These are phyloP conservation scores for Lasioglossum oenotherae DNA, from an alignment of 2,888 invertebrate species.

Conservation along the genomic window DNA sequence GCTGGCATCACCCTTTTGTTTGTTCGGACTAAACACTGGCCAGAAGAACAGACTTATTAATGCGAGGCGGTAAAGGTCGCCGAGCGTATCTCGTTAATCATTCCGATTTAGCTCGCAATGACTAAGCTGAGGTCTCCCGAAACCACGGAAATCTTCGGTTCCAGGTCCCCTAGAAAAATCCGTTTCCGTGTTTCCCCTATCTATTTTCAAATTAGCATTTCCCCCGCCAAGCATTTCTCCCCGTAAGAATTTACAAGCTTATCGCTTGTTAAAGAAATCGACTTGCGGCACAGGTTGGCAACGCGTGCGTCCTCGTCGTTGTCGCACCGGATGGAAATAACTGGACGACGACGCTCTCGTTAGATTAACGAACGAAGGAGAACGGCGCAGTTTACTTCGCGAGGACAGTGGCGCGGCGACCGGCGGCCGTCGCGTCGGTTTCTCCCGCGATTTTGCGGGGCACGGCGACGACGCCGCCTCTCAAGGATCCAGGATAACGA, in stretches of 20 bases:
- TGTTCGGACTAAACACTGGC: constrained; percentile 29
- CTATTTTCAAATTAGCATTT: not conserved
- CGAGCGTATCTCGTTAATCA: constrained; percentile 53
- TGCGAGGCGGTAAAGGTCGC: constrained; percentile 60
- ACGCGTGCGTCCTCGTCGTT: not conserved
- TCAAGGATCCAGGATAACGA: constrained; percentile 71
- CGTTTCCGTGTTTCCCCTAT: not conserved
- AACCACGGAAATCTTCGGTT: not conserved
- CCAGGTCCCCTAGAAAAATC: not conserved
- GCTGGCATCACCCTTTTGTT: constrained; percentile 57
- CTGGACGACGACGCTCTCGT: not conserved
- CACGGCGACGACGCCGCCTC: constrained; percentile 5
- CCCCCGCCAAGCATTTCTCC: accelerated
- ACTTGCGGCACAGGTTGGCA: not conserved
- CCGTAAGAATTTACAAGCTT: not conserved
- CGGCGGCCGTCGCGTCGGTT: not conserved
- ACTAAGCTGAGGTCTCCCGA: not conserved
- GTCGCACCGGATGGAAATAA: constrained; percentile 11
- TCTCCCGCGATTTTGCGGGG: constrained; percentile 48
- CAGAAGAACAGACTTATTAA: constrained; percentile 56
- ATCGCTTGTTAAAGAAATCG: constrained; percentile 8
- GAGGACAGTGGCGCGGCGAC: constrained; percentile 22
- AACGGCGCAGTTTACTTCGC: constrained; percentile 23
- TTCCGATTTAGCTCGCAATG: constrained; percentile 46
- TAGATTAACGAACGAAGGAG: constrained; percentile 14